Evolutionary conservation across 1,140 invertebrate genomes (phyloP), one percentile per base, ranked within the genome.

Genomic region (Ctenoplectra terminalis): DNA sequence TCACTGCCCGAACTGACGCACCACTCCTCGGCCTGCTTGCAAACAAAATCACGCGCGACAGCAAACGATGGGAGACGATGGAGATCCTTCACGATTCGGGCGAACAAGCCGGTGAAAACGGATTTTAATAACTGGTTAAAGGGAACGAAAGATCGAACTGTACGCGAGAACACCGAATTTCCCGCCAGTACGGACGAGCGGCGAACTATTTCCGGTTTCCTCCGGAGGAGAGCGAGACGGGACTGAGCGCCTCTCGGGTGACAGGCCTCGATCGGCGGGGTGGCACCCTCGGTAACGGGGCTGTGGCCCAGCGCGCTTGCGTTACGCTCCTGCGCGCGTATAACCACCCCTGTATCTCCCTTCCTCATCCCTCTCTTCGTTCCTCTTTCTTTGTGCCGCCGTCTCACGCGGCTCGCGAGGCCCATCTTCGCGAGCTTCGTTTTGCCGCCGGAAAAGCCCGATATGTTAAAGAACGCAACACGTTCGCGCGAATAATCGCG

Each of bases 281-380:
- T 90, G 81, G 79, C 87, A 91, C 87, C 91, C 91, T 83, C 89
- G 77, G 72, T 80, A 74, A 85, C 84, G 84, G 83, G 87, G 85
- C 84, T 74, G 77, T 83, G 72, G 81, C 75, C 74, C 85, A 89
- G 58, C 84, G 91, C 91, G 91, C 91, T 83, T 91, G 91, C 91
- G 91, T 91, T 89, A 80, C 84, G 83, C 87, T 88, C 85, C 86
- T 91, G 89, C 90, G 90, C 90, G 83, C 85, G 74, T 89, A 88
- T 88, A 88, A 82, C 81, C 72, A 79, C 66, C 63, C 29, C 50
- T 58, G 61, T 40, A 2, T 58, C 58, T 43, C 31, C 2, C 37
- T 48, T 29, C 0, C 17, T 17, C 17, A n/a, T 5, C 26, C n/a
- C 31, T 9, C 34, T 29, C 15, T 46, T 29, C 34, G 34, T 15